Evolutionary conservation across 2,113 vertebrate genomes (phyloP).

Genomic region (Dasyornis broadbenti): DNA sequence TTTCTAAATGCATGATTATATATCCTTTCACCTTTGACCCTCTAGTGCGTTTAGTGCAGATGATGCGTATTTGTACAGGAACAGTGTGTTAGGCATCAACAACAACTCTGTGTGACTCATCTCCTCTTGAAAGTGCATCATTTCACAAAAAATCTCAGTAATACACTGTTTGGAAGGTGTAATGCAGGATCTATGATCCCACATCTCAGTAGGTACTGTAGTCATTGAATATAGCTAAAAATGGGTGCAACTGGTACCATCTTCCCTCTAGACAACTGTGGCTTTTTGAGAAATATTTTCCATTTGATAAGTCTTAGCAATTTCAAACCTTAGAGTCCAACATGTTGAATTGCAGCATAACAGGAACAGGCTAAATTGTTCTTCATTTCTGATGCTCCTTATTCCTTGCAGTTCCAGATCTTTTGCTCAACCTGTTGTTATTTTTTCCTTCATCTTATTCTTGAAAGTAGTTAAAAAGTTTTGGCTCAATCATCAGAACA

Average conservation of each 20-base stretch:
- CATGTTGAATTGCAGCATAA: not conserved
- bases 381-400: not conserved
- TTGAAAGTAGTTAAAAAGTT: not conserved
- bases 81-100: not conserved
- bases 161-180: not conserved
- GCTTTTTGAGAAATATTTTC: not conserved
- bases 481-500: not conserved
- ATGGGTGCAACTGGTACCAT: fast-evolving
- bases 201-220: not conserved
- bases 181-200: not conserved
- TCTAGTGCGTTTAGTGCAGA: not conserved
- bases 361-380: not conserved
- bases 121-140: not conserved
- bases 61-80: not conserved
- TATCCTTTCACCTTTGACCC: not conserved
- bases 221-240: not conserved
- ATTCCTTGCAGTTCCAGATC: not conserved
- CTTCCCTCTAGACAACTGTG: not conserved
- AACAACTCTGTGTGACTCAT: not conserved
- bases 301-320: not conserved
- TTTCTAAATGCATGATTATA: not conserved
- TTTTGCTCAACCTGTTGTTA: not conserved
- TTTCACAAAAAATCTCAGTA: not conserved
- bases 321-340: not conserved
- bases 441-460: not conserved